Conservation (phyloP, 2,888 invertebrate species). For the Tipula vernalis region DNA sequence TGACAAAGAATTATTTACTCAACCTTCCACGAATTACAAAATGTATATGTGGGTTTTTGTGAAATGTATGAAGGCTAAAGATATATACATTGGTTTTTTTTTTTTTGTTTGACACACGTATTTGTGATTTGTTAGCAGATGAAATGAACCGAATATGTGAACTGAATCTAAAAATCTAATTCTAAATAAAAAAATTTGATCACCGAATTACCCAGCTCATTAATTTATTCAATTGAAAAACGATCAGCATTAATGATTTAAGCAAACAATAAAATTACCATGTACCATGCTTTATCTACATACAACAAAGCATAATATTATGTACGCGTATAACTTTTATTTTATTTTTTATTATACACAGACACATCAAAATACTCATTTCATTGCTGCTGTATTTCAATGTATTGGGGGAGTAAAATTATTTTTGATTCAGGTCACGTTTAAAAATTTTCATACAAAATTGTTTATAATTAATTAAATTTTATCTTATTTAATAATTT, state of each 20-base stretch:
- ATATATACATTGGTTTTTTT: too few species aligned
- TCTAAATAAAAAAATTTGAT: too few species aligned
- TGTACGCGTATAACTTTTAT: too few species aligned
- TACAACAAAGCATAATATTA: too few species aligned
- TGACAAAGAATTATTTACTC: background rate
- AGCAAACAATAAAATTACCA: background rate
- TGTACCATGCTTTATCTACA: too few species aligned
- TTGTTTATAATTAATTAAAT: background rate
- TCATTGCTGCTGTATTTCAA: too few species aligned
- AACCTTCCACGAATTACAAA: background rate
- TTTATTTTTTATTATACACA: too few species aligned
- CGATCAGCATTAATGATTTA: background rate
- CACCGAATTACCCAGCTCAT: background rate
- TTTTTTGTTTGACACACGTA: too few species aligned
- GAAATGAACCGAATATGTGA: too few species aligned
- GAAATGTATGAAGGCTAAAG: background rate
- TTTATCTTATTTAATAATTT: background rate
- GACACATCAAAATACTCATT: too few species aligned
- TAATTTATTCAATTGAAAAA: background rate
- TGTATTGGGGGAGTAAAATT: background rate
- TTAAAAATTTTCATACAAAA: background rate
- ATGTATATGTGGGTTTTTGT: background rate
- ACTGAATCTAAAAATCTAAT: too few species aligned
- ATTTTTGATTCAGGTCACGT: background rate
- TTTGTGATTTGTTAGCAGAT: too few species aligned